A percentile compares a stretch with the other conserved stretches of the same genome.
phyloP scores from a whole-genome alignment of 2,888 invertebrate genomes.

The Oscheius sp. region DNA sequence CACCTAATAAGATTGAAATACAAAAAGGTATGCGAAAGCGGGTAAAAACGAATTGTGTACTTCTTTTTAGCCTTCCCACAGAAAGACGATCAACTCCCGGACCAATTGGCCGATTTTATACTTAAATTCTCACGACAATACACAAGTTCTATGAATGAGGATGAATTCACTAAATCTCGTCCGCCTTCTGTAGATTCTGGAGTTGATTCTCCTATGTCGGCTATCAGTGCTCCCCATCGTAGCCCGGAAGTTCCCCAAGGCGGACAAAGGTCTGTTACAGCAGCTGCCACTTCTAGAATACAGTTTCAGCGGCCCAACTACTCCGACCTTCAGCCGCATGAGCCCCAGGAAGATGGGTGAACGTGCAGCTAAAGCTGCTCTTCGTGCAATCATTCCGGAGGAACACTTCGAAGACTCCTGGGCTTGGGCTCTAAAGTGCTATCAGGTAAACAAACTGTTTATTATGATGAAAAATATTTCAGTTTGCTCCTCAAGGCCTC shows the following conservation, averaged over 20 bases:
- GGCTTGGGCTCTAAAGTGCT: slow-evolving; percentile 62
- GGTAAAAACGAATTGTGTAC: not conserved
- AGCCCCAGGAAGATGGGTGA: slow-evolving; percentile 39
- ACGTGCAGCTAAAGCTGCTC: slow-evolving; percentile 59
- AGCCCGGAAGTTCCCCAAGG: slow-evolving; percentile 64
- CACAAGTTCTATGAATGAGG: slow-evolving; percentile 32
- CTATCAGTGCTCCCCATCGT: slow-evolving; percentile 58
- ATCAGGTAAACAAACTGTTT: slow-evolving; percentile 41
- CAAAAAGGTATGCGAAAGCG: not conserved
- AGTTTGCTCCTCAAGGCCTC: slow-evolving; percentile 32
- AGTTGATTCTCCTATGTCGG: slow-evolving; percentile 66
- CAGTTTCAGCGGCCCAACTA: slow-evolving; percentile 44
- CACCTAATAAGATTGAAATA: slow-evolving; percentile 1
- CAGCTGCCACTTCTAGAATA: too few species aligned
- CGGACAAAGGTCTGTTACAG: slow-evolving; percentile 39
- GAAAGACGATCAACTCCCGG: slow-evolving; percentile 53
- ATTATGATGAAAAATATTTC: not conserved
- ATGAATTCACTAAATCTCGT: slow-evolving; percentile 36
- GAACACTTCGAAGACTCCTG: slow-evolving; percentile 66
- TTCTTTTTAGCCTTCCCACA: slow-evolving; percentile 6
- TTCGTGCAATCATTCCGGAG: slow-evolving; percentile 60
- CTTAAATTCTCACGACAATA: slow-evolving; percentile 65
- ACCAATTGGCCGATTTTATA: slow-evolving; percentile 69
- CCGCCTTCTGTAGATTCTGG: slow-evolving; percentile 58
- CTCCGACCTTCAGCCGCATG: slow-evolving; percentile 41